Evolutionary conservation across 1,140 invertebrate species (phyloP).

Genomic region (Chymomyza costata): DNA sequence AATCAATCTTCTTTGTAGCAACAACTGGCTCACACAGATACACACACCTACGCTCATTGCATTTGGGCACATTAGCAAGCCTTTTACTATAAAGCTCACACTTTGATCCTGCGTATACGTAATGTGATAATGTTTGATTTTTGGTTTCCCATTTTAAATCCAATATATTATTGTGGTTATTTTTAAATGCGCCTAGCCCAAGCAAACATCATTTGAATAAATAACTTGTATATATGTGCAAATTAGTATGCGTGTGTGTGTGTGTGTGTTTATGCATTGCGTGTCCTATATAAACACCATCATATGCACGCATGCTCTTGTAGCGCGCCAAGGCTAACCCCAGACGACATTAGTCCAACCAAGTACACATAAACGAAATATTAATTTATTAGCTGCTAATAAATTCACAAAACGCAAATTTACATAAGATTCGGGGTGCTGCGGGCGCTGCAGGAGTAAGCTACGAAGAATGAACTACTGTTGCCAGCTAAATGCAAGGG

Average conservation of each 20-base stretch:
- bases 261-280: too few relatives aligned
- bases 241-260: too few relatives aligned
- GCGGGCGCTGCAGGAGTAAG: too few relatives aligned
- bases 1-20: constrained; percentile 61
- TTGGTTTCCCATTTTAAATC: constrained; percentile 30
- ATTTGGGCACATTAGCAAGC: constrained; percentile 1
- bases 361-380: constrained; percentile 14
- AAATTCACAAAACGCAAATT: constrained; percentile 64
- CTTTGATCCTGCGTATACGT: constrained; percentile 29
- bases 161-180: constrained; percentile 18
- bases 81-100: constrained; percentile 7
- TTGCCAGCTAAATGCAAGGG: too few relatives aligned
- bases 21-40: constrained; percentile 38
- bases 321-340: background rate
- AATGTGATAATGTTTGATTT: constrained; percentile 49
- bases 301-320: too few relatives aligned
- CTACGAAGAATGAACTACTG: too few relatives aligned
- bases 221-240: too few relatives aligned
- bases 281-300: too few relatives aligned
- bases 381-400: constrained; percentile 69
- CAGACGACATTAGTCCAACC: background rate
- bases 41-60: constrained; percentile 33
- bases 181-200: background rate
- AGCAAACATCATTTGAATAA: constrained; percentile 32
- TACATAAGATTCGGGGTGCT: too few relatives aligned